A percentile compares a stretch with the other conserved stretches of the same genome.
These are phyloP conservation scores for Polyommatus iphigenia DNA, from an alignment of 2,888 invertebrate species.

Conservation along the genomic window DNA sequence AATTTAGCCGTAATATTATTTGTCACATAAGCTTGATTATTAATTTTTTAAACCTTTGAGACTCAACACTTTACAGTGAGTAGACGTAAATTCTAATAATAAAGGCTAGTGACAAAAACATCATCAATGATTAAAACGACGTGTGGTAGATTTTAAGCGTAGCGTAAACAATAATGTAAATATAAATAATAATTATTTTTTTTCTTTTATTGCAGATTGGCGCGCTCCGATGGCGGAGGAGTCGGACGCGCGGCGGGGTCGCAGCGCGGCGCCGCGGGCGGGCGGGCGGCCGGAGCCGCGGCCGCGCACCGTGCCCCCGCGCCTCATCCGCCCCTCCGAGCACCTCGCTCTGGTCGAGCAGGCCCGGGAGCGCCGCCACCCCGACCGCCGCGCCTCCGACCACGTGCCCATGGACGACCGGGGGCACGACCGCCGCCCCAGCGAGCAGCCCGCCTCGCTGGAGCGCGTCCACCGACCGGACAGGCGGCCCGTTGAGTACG, in stretches of 20 bases:
- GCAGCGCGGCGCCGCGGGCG: slow-evolving; percentile 56
- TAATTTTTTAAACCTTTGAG: too few relatives aligned
- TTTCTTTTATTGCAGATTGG: slow-evolving; percentile 64
- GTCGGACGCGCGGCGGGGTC: slow-evolving; percentile 68
- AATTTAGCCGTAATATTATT: too few relatives aligned
- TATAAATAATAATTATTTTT: neutral
- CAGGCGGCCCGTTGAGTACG: neutral
- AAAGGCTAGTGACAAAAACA: too few relatives aligned
- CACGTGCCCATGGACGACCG: slow-evolving; percentile 35
- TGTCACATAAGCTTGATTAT: too few relatives aligned
- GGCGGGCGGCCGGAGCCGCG: slow-evolving; percentile 56
- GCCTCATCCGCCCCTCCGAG: slow-evolving; percentile 70
- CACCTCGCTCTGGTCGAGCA: slow-evolving; percentile 57
- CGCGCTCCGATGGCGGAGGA: slow-evolving; percentile 77
- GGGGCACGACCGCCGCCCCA: neutral
- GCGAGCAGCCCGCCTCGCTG: slow-evolving; percentile 11
- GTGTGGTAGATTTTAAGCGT: neutral
- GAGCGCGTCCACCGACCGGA: neutral
- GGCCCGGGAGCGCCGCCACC: slow-evolving; percentile 46
- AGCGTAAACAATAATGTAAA: neutral
- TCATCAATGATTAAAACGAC: too few relatives aligned
- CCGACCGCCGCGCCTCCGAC: slow-evolving; percentile 34
- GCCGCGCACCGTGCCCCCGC: slow-evolving; percentile 58
- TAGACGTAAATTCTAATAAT: rapidly evolving
- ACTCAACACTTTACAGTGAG: too few relatives aligned